phyloP scores from a whole-genome alignment of 2,797 vertebrate genomes.

The Gobionotothen gibberifrons region DNA sequence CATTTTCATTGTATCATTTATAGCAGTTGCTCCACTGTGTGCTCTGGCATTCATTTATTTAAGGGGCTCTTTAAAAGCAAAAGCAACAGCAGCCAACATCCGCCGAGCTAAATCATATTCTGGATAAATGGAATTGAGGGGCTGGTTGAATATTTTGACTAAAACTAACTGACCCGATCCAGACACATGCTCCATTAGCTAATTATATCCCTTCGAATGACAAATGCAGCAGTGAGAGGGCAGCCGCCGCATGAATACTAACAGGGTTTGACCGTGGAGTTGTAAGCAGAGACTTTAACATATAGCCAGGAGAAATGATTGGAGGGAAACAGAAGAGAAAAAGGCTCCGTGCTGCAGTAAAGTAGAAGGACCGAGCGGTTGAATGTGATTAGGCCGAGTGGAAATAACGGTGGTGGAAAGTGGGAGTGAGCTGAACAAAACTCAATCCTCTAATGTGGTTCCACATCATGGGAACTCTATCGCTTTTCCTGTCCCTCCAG shows the following conservation, averaged over 20 bases:
- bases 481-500: constrained; percentile 1
- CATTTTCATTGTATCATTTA: constrained; percentile 36
- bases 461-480: constrained; percentile 30
- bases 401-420: constrained; percentile 35
- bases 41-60: constrained; percentile 44
- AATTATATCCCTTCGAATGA: constrained; percentile 76
- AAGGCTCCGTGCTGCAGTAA: constrained; percentile 1
- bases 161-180: constrained; percentile 60
- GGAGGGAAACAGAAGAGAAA: not conserved
- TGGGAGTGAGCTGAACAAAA: constrained; percentile 17
- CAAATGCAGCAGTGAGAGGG: constrained; percentile 65
- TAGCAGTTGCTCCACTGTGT: constrained; percentile 12
- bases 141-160: constrained; percentile 55
- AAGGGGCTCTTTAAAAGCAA: constrained; percentile 49
- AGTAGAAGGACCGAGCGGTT: constrained; percentile 19
- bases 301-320: not conserved
- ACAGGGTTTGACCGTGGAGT: constrained; percentile 49
- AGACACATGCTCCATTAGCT: constrained; percentile 77
- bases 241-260: constrained; percentile 64
- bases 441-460: constrained; percentile 22
- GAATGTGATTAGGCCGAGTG: constrained; percentile 38
- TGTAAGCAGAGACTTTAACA: constrained; percentile 31
- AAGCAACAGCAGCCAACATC: constrained; percentile 45
- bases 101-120: constrained; percentile 60
- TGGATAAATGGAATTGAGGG: constrained; percentile 58